phyloP scores from a whole-genome alignment of 2,888 invertebrate genomes.

The Hymenopus coronatus region DNA sequence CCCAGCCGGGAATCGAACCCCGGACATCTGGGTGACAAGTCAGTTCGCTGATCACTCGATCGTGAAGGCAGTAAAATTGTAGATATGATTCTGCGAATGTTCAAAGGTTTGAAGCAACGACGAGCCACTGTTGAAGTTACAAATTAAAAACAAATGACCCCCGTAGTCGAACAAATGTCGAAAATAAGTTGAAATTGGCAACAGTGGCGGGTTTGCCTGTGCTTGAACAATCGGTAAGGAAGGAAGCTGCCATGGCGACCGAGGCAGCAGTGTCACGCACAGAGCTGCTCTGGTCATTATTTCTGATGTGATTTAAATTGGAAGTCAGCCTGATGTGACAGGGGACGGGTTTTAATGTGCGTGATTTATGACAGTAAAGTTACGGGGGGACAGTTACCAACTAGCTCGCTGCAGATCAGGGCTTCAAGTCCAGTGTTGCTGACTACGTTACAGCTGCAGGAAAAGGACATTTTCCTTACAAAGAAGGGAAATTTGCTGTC shows the following conservation, averaged over 20 bases:
- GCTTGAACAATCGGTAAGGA: neutral
- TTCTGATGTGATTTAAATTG: neutral
- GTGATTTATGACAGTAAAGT: neutral
- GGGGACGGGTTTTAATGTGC: neutral
- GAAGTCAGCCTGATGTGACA: neutral
- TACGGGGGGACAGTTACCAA: neutral
- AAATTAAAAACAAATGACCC: neutral
- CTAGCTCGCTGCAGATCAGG: neutral
- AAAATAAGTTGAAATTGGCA: neutral
- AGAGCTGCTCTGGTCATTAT: neutral
- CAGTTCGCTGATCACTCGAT: too few species aligned
- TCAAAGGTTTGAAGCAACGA: too few species aligned
- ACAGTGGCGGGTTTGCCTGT: neutral
- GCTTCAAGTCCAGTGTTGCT: neutral
- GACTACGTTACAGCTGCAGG: neutral
- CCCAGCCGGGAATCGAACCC: too few species aligned
- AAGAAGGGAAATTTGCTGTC: too few species aligned
- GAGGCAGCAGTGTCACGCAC: neutral
- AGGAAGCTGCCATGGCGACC: neutral
- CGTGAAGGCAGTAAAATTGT: too few species aligned
- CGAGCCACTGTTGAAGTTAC: neutral
- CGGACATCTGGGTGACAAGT: too few species aligned
- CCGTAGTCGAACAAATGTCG: neutral
- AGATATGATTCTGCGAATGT: too few species aligned
- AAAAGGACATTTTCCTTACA: neutral